These are phyloP conservation scores for Irena cyanogastra DNA, from an alignment of 2,113 vertebrate species.

Conservation along the genomic window DNA sequence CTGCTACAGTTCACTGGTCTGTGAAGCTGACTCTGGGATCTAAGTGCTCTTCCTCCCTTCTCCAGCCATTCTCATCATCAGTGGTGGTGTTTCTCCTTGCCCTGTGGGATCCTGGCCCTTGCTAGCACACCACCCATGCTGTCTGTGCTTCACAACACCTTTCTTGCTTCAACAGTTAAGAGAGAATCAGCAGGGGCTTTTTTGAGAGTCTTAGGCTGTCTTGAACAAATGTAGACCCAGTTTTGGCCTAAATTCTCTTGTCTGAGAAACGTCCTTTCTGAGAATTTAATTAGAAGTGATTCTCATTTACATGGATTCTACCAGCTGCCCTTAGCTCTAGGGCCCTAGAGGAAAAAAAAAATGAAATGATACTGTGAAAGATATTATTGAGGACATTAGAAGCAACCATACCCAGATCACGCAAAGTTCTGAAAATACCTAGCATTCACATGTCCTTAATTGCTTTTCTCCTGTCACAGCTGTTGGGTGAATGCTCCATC, in stretches of 20 bases:
- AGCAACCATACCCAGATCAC: not conserved
- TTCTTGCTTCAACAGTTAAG: not conserved
- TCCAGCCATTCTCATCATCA: not conserved
- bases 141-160: not conserved
- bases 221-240: not conserved
- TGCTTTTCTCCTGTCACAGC: not conserved
- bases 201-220: not conserved
- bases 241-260: not conserved
- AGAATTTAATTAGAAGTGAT: conserved; percentile 17
- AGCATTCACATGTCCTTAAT: not conserved
- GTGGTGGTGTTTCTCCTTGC: not conserved
- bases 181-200: not conserved
- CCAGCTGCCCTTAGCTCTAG: not conserved
- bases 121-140: not conserved
- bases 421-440: not conserved
- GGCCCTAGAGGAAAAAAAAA: not conserved
- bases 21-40: not conserved
- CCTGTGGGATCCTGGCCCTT: not conserved
- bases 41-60: not conserved
- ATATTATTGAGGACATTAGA: not conserved
- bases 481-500: not conserved
- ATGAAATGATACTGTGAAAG: not conserved
- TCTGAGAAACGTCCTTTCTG: not conserved
- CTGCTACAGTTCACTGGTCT: fast-evolving
- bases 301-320: conserved; percentile 19